Percentiles rank a stretch among this genome's conserved stretches.
Evolutionary conservation across 2,113 vertebrate species (phyloP).

Genomic region (Myotis brandtii): DNA sequence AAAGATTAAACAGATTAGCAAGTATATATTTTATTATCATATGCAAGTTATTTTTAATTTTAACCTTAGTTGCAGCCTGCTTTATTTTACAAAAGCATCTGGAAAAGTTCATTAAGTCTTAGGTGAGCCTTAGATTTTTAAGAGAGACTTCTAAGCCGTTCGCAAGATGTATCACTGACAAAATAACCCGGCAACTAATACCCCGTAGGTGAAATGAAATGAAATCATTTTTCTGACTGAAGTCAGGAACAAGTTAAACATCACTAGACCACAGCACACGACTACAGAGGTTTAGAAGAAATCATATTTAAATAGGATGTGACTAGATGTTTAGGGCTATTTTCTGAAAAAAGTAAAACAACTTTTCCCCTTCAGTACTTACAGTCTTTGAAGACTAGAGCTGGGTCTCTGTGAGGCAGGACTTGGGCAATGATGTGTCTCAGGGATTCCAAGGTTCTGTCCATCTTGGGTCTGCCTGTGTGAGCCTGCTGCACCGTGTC

Average conservation of each 20-base stretch:
- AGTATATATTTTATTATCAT: conserved; percentile 27
- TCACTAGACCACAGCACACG: conserved; percentile 60
- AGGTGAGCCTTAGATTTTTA: conserved; percentile 43
- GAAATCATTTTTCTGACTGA: conserved; percentile 64
- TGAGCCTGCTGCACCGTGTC: conserved; percentile 74
- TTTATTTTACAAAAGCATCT: conserved; percentile 61
- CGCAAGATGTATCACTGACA: conserved; percentile 49
- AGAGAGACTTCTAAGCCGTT: conserved; percentile 40
- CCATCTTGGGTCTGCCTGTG: conserved; percentile 82
- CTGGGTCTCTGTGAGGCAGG: conserved; percentile 86
- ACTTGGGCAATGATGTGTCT: conserved; percentile 84
- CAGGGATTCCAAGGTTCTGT: conserved; percentile 86
- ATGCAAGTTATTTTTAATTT: conserved; percentile 63
- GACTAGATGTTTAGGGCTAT: conserved; percentile 65
- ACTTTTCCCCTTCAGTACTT: conserved; percentile 84
- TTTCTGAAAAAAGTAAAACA: conserved; percentile 59
- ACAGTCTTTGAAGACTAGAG: conserved; percentile 89
- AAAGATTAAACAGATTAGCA: conserved; percentile 53
- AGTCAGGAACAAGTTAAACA: conserved; percentile 79
- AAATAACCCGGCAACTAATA: conserved; percentile 43
- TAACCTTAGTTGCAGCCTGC: conserved; percentile 5
- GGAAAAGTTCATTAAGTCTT: conserved; percentile 67
- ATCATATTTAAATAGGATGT: conserved; percentile 68
- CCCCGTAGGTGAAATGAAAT: conserved; percentile 66
- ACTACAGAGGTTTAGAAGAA: conserved; percentile 67